Conservation (phyloP, 2,888 invertebrate genomes). For the Cosmia trapezina region DNA sequence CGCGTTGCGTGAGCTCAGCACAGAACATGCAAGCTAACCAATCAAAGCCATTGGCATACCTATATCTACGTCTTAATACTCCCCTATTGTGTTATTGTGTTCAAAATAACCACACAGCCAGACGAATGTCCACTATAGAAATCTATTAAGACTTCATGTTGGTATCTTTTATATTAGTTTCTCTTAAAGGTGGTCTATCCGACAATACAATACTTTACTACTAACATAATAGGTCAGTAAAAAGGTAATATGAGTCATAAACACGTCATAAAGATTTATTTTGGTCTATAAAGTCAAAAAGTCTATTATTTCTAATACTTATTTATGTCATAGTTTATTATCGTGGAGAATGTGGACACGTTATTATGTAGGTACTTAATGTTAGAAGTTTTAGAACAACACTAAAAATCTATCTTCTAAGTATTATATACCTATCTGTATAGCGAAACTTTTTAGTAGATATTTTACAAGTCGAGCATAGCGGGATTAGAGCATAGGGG, state of each 20-base stretch:
- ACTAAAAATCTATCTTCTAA: too few relatives aligned
- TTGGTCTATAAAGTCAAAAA: conserved; percentile 35
- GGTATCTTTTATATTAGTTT: conserved; percentile 7
- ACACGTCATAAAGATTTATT: conserved; percentile 53
- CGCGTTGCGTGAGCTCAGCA: too few relatives aligned
- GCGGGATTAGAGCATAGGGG: too few relatives aligned
- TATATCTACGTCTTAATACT: conserved; percentile 22
- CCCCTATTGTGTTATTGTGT: conserved; percentile 41
- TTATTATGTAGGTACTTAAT: conserved; percentile 6
- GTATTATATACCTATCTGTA: too few relatives aligned
- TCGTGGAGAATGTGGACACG: neutral
- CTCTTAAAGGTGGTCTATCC: conserved; percentile 33
- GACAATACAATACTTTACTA: conserved; percentile 34
- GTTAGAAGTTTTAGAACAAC: neutral
- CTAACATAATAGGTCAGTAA: conserved; percentile 30
- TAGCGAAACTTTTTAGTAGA: too few relatives aligned
- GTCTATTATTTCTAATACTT: conserved; percentile 36
- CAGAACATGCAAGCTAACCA: too few relatives aligned
- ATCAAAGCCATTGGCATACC: neutral
- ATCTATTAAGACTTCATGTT: conserved; percentile 11
- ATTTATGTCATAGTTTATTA: conserved; percentile 40
- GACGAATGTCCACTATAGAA: conserved; percentile 26
- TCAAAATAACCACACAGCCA: conserved; percentile 30
- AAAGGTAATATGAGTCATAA: conserved; percentile 48
- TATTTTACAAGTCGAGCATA: too few relatives aligned